Evolutionary conservation across 1,140 invertebrate genomes (phyloP).

Genomic region (Drosophila nigrodunni): DNA sequence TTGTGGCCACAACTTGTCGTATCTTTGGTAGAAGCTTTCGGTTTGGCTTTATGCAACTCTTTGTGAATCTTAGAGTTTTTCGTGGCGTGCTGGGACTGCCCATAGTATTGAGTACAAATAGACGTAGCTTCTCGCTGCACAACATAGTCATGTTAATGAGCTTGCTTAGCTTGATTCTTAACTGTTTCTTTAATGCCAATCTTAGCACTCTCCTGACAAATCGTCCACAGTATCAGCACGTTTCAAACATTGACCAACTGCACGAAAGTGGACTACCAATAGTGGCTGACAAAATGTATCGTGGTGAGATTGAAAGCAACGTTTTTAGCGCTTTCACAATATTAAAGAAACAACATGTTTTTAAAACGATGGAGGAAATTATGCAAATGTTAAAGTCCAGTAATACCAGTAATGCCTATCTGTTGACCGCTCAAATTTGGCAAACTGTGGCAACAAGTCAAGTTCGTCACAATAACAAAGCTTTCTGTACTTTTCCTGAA

Average conservation of each 20-base stretch:
- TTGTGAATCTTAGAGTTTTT: slow-evolving; percentile 42
- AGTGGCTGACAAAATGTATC: neutral
- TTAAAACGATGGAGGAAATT: neutral
- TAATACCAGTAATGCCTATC: neutral
- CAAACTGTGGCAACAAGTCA: neutral
- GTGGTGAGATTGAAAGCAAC: accelerated
- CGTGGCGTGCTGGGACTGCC: slow-evolving; percentile 38
- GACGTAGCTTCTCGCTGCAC: slow-evolving; percentile 9
- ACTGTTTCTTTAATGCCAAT: slow-evolving; percentile 44
- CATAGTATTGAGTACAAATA: slow-evolving; percentile 1
- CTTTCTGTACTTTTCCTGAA: neutral
- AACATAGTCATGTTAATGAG: slow-evolving; percentile 40
- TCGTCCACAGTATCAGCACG: neutral
- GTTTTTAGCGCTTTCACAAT: neutral
- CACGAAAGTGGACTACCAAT: slow-evolving; percentile 25
- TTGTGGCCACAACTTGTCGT: neutral
- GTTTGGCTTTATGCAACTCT: neutral
- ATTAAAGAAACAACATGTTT: neutral
- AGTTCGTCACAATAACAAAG: neutral
- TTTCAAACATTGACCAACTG: slow-evolving; percentile 37
- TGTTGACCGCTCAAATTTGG: neutral
- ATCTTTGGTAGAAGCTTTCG: neutral
- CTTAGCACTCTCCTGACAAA: slow-evolving; percentile 47
- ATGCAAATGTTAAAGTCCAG: neutral
- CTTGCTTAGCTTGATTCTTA: slow-evolving; percentile 35